These are phyloP conservation scores for Stegodyphus mimosarum DNA, from an alignment of 1,140 invertebrate genomes.

Conservation along the genomic window DNA sequence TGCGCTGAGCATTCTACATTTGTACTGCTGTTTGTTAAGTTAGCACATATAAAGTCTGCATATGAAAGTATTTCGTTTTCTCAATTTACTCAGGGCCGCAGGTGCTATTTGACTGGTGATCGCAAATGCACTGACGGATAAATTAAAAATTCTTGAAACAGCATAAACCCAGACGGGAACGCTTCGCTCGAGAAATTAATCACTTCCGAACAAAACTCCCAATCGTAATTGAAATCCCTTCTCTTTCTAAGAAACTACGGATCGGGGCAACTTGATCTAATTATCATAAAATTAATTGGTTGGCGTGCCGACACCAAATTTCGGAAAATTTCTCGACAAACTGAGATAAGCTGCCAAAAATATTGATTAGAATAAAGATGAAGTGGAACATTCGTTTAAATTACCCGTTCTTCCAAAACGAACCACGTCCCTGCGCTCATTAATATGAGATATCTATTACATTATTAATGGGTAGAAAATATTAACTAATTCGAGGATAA, in stretches of 20 bases:
- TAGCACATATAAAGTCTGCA: too few relatives aligned
- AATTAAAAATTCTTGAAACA: conserved; percentile 33
- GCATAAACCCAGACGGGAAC: background rate
- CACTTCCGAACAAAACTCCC: conserved; percentile 5
- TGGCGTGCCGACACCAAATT: conserved; percentile 39
- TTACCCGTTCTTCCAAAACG: too few relatives aligned
- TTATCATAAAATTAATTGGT: conserved; percentile 59
- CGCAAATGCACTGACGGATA: conserved; percentile 15
- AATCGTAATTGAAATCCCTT: conserved; percentile 40
- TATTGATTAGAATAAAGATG: conserved; percentile 32
- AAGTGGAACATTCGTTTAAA: background rate
- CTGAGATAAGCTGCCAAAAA: conserved; percentile 41
- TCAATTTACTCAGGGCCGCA: background rate
- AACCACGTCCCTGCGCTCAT: too few relatives aligned
- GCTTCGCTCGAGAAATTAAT: conserved; percentile 17
- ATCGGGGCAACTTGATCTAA: conserved; percentile 37
- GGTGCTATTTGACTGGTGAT: background rate
- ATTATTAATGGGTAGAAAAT: too few relatives aligned
- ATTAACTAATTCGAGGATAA: too few relatives aligned
- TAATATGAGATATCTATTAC: too few relatives aligned
- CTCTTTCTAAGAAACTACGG: conserved; percentile 9
- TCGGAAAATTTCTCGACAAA: conserved; percentile 20
- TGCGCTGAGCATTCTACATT: too few relatives aligned
- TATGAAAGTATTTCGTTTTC: too few relatives aligned
- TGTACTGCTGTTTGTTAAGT: too few relatives aligned